Conservation (phyloP, 2,888 invertebrate species). For the Cybosia mesomella region DNA sequence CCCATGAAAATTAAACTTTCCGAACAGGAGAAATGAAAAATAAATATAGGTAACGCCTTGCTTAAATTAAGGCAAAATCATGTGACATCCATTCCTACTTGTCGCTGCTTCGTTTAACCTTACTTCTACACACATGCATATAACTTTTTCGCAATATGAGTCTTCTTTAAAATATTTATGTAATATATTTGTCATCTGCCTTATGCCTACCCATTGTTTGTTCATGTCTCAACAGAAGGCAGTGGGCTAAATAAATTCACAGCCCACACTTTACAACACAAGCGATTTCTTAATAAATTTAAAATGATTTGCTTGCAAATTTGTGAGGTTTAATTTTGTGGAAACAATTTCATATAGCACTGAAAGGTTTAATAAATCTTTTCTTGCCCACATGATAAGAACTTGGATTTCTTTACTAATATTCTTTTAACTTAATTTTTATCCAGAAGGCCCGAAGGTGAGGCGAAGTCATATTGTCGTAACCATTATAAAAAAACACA, state of each 20-base stretch:
- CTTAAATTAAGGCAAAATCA: no score
- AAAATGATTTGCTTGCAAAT: background rate
- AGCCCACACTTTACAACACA: constrained; percentile 29
- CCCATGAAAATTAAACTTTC: no score
- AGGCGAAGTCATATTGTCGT: no score
- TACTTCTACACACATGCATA: background rate
- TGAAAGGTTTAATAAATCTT: background rate
- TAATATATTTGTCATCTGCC: constrained; percentile 31
- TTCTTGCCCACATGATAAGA: background rate
- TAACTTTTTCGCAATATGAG: constrained; percentile 10
- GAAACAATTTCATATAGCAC: background rate
- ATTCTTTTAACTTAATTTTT: no score
- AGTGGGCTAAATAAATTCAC: constrained; percentile 30
- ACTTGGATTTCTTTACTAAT: background rate
- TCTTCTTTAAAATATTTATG: constrained; percentile 28
- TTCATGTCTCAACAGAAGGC: constrained; percentile 36
- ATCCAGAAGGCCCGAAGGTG: no score
- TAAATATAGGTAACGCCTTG: no score
- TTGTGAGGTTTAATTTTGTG: background rate
- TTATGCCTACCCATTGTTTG: constrained; percentile 38
- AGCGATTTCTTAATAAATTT: constrained; percentile 31
- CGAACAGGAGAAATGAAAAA: no score
- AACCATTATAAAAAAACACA: no score
- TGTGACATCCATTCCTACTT: no score
- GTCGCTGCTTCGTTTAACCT: background rate